phyloP scores from a whole-genome alignment of 2,888 invertebrate genomes.

The Rhabditophanes sp. region DNA sequence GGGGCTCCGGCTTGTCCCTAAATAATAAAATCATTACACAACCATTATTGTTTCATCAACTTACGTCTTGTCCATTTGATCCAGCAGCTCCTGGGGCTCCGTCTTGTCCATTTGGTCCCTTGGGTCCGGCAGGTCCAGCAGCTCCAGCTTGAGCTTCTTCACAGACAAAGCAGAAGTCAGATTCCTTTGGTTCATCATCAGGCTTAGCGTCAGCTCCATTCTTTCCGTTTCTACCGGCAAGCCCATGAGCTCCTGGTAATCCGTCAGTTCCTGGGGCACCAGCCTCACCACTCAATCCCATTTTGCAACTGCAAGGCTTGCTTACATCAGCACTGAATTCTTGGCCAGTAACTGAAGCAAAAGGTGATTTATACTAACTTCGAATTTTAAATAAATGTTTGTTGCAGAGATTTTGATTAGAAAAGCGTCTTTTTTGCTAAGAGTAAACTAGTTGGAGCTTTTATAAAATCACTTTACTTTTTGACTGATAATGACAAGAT shows the following conservation, averaged over 20 bases:
- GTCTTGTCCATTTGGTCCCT: conserved; percentile 6
- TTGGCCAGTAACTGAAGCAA: too few species aligned
- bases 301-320: conserved; percentile 6
- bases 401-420: too few species aligned
- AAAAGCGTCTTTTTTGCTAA: too few species aligned
- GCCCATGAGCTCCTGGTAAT: conserved; percentile 4
- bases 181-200: conserved; percentile 4
- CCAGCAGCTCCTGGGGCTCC: conserved; percentile 6
- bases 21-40: too few species aligned
- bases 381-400: too few species aligned
- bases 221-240: conserved; percentile 4
- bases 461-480: not conserved
- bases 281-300: conserved; percentile 3
- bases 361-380: too few species aligned
- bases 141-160: conserved; percentile 5
- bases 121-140: conserved; percentile 5
- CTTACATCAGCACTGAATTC: too few species aligned
- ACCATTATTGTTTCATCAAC: not conserved
- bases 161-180: conserved; percentile 5
- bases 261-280: conserved; percentile 5
- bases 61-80: conserved; percentile 3
- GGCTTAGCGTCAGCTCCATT: conserved; percentile 3
- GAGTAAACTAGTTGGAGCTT: conserved; percentile 2
- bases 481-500: too few species aligned
- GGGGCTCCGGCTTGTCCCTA: conserved; percentile 5